phyloP scores from a whole-genome alignment of 1,140 invertebrate genomes.

The Sminthurides bifidus region DNA sequence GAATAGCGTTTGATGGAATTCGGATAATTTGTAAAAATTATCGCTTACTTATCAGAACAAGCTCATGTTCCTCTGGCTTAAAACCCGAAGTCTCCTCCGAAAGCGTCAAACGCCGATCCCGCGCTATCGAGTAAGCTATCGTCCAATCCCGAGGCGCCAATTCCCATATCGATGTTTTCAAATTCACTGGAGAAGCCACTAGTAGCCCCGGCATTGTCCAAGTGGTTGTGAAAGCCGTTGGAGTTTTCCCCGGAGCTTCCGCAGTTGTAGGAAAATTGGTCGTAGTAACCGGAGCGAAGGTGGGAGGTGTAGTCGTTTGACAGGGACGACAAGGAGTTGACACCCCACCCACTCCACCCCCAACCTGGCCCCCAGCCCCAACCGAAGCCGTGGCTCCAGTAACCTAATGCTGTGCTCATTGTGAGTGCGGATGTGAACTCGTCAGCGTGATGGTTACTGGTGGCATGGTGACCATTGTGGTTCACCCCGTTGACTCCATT shows the following conservation, averaged over 20 bases:
- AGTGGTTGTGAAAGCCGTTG: background rate
- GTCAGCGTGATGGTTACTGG: no score
- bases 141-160: background rate
- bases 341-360: slow-evolving; percentile 2
- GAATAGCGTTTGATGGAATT: no score
- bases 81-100: slow-evolving; percentile 11
- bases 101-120: background rate
- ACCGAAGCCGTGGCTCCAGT: slow-evolving; percentile 1
- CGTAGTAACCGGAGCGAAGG: background rate
- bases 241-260: background rate
- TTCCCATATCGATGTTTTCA: slow-evolving; percentile 4
- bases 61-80: background rate
- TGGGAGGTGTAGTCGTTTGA: background rate
- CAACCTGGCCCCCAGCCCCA: slow-evolving; percentile 5
- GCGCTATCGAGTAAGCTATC: background rate
- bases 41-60: no score
- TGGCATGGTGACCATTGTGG: no score
- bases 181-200: no score
- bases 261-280: background rate
- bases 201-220: slow-evolving; percentile 2
- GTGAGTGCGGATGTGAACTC: background rate
- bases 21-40: no score
- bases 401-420: background rate
- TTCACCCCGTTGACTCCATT: no score
- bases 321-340: background rate